These are phyloP conservation scores for Lophochroa leadbeateri DNA, from an alignment of 2,113 vertebrate genomes.

Conservation along the genomic window DNA sequence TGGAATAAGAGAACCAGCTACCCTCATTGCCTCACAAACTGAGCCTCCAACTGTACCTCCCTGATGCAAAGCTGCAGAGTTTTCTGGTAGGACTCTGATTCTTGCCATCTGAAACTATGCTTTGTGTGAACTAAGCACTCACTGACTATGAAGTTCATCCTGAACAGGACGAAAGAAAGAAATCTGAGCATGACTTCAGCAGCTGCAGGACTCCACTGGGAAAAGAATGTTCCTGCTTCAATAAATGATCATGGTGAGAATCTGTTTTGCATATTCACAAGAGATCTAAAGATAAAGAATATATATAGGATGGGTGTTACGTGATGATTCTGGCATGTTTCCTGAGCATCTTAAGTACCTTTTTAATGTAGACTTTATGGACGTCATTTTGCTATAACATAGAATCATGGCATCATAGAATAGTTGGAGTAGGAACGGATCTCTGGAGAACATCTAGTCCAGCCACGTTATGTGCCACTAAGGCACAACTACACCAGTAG, in stretches of 20 bases:
- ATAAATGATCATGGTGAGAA: not conserved
- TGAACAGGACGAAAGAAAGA: not conserved
- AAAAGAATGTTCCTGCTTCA: not conserved
- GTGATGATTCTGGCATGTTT: not conserved
- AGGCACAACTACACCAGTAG: not conserved
- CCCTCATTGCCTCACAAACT: not conserved
- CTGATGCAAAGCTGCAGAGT: not conserved
- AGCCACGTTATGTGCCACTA: rapidly evolving
- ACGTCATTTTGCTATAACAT: not conserved
- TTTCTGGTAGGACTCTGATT: not conserved
- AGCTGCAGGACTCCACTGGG: not conserved
- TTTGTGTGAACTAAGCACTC: not conserved
- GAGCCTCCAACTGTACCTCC: not conserved
- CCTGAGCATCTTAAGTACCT: not conserved
- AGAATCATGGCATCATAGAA: not conserved
- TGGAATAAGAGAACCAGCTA: not conserved
- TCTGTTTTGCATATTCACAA: not conserved
- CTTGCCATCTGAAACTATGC: not conserved
- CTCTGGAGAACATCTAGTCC: not conserved
- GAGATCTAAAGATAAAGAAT: not conserved
- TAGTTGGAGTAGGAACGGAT: not conserved
- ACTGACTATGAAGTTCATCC: not conserved
- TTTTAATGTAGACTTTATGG: not conserved
- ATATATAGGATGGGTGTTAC: not conserved
- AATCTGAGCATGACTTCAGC: not conserved